Evolutionary conservation across 2,888 invertebrate species (phyloP).

Genomic region (Phymatocera aterrima): DNA sequence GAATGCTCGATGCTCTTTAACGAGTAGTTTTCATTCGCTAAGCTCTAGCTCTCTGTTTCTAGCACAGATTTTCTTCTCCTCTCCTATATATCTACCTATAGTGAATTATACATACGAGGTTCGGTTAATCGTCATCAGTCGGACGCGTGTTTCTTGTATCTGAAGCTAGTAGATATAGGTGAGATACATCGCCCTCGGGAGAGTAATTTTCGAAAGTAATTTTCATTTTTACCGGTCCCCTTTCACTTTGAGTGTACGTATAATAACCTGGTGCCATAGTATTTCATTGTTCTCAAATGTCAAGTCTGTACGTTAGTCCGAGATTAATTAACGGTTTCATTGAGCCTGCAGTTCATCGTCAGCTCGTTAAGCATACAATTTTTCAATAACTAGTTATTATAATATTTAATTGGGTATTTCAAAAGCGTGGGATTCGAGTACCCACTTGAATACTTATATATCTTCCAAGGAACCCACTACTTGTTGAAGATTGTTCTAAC

Average conservation of each 20-base stretch:
- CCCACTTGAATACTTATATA: no score
- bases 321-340: neutral
- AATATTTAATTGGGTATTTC: neutral
- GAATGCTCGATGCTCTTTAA: no score
- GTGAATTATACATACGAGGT: neutral
- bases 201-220: slow-evolving; percentile 54
- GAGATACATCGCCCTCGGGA: slow-evolving; percentile 25
- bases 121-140: slow-evolving; percentile 51
- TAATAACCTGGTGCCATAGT: no score
- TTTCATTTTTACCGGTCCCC: slow-evolving; percentile 48
- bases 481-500: neutral
- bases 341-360: no score
- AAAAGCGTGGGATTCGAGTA: no score
- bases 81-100: no score
- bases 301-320: neutral
- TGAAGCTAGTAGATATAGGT: no score
- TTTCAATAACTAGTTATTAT: neutral
- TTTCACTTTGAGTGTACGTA: slow-evolving; percentile 48
- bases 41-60: no score
- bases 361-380: neutral
- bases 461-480: no score
- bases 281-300: slow-evolving; percentile 30
- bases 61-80: no score
- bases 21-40: no score
- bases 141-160: slow-evolving; percentile 46